Conservation (phyloP, 2,888 invertebrate genomes). For the Mesopsocus fuscifrons region DNA sequence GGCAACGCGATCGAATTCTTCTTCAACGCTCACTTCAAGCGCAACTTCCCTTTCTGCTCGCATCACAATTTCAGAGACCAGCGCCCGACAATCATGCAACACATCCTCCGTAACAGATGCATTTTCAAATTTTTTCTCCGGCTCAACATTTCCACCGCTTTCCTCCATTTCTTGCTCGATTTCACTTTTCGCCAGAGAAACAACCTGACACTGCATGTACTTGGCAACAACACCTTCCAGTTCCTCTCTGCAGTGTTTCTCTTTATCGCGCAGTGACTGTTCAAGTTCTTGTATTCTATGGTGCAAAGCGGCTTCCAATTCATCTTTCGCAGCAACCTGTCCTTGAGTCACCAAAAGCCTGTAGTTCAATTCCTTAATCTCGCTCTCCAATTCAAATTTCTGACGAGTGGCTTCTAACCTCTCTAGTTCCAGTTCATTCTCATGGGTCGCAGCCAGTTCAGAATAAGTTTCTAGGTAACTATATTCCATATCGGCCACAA, state of each 20-base stretch:
- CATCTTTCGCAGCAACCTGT: conserved; percentile 1
- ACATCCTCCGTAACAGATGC: too few species aligned
- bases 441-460: not conserved
- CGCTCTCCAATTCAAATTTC: not conserved
- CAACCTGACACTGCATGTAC: not conserved
- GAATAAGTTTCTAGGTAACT: not conserved
- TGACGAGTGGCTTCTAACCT: not conserved
- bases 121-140: too few species aligned
- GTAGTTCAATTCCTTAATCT: not conserved
- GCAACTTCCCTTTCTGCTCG: too few species aligned
- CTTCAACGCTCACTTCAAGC: too few species aligned
- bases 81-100: too few species aligned
- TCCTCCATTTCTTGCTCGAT: not conserved
- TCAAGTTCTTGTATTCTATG: not conserved
- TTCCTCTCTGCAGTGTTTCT: conserved; percentile 1
- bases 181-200: conserved; percentile 1
- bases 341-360: not conserved
- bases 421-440: not conserved
- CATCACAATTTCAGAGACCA: too few species aligned
- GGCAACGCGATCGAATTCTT: too few species aligned
- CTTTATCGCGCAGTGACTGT: not conserved
- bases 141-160: too few species aligned
- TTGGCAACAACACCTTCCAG: not conserved
- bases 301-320: not conserved
- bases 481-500: not conserved